Percentiles rank a stretch among this genome's conserved stretches.
phyloP scores from a whole-genome alignment of 2,797 vertebrate genomes.

The Enteromius trimaculatus region DNA sequence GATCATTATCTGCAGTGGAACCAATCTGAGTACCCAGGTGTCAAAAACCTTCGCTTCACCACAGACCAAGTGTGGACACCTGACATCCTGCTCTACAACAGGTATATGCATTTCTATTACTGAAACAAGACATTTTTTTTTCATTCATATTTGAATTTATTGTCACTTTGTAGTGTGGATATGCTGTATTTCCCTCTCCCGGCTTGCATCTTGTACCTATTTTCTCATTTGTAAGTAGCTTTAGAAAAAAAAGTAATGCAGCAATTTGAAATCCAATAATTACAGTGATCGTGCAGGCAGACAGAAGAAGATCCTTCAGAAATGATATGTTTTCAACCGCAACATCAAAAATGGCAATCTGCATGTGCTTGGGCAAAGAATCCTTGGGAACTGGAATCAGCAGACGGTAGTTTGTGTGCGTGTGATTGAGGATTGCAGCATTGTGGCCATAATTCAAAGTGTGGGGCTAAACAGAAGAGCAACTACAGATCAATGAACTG shows the following conservation, averaged over 20 bases:
- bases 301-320: neutral
- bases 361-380: neutral
- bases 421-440: slow-evolving; percentile 36
- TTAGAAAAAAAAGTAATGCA: neutral
- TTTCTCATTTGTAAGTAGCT: neutral
- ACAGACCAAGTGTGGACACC: slow-evolving; percentile 85
- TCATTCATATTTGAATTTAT: neutral
- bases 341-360: neutral
- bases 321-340: neutral
- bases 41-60: slow-evolving; percentile 83
- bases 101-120: slow-evolving; percentile 66
- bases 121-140: neutral
- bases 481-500: slow-evolving; percentile 41
- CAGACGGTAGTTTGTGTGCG: neutral
- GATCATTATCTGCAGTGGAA: slow-evolving; percentile 86
- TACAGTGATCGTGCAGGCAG: neutral
- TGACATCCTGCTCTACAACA: slow-evolving; percentile 85
- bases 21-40: slow-evolving; percentile 81
- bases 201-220: neutral
- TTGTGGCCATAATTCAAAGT: slow-evolving; percentile 42
- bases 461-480: slow-evolving; percentile 43
- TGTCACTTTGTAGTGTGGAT: neutral
- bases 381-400: neutral
- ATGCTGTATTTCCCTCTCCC: neutral
- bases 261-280: slow-evolving; percentile 15